Percentiles rank a stretch among this genome's conserved stretches.
Evolutionary conservation across 1,140 invertebrate species (phyloP).

Genomic region (Schlechtendalia chinensis): DNA sequence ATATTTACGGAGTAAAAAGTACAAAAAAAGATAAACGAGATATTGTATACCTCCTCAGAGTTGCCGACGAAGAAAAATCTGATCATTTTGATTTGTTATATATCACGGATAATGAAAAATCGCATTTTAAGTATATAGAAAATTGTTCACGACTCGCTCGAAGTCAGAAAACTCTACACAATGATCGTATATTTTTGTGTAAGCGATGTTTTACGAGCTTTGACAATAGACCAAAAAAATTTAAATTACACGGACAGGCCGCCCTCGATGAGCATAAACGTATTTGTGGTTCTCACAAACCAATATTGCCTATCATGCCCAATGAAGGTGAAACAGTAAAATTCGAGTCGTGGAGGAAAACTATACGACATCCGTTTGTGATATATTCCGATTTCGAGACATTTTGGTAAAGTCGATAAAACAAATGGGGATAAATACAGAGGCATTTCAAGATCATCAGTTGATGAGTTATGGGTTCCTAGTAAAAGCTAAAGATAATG

Average conservation of each 20-base stretch:
- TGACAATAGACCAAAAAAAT: not conserved
- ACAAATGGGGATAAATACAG: not conserved
- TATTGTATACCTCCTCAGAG: not conserved
- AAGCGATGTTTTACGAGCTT: conserved; percentile 8
- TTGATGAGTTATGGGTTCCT: not conserved
- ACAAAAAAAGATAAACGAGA: not conserved
- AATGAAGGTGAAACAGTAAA: not conserved
- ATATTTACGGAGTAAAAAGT: not conserved
- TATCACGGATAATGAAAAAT: not conserved
- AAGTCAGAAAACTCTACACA: not conserved
- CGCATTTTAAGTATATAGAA: not conserved
- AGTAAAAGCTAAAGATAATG: not conserved
- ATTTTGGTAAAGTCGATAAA: not conserved
- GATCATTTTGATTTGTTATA: not conserved
- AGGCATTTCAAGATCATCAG: not conserved
- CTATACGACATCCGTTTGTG: not conserved
- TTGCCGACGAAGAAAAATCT: not conserved
- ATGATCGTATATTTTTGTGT: not conserved
- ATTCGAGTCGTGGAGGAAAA: not conserved
- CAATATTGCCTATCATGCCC: not conserved
- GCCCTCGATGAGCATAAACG: not conserved
- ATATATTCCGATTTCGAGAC: conserved; percentile 31
- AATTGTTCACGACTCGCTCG: not conserved
- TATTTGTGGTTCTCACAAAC: not conserved
- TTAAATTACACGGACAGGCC: not conserved